A percentile compares a stretch with the other conserved stretches of the same genome.
Evolutionary conservation across 2,113 vertebrate species (phyloP).

Genomic region (Suncus etruscus): DNA sequence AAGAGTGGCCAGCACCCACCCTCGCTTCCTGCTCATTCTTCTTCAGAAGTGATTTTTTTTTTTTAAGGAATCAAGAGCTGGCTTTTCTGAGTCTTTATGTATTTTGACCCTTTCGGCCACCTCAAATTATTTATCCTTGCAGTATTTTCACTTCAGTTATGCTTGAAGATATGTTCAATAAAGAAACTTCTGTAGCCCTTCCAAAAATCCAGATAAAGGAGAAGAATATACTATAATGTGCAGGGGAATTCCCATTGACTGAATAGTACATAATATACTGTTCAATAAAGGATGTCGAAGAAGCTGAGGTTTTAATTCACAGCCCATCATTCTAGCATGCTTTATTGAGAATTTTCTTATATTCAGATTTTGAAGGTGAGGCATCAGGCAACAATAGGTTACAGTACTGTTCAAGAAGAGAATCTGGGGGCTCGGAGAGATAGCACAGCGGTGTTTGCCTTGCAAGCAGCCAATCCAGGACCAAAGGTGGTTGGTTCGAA

Average conservation of each 20-base stretch:
- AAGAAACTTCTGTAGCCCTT: constrained; percentile 51
- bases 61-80: constrained; percentile 61
- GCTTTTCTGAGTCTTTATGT: constrained; percentile 62
- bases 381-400: neutral
- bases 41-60: constrained; percentile 41
- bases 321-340: constrained; percentile 48
- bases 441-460: too few species aligned
- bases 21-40: constrained; percentile 72
- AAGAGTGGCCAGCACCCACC: constrained; percentile 63
- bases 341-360: constrained; percentile 31
- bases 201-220: constrained; percentile 2
- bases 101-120: constrained; percentile 55
- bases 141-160: constrained; percentile 61
- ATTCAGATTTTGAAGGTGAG: constrained; percentile 60
- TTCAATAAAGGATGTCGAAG: constrained; percentile 68
- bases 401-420: neutral
- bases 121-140: constrained; percentile 52
- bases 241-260: constrained; percentile 73
- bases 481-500: too few species aligned
- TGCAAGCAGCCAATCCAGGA: too few species aligned
- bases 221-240: constrained; percentile 33
- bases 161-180: constrained; percentile 31
- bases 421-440: too few species aligned
- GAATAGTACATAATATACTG: constrained; percentile 54
- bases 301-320: constrained; percentile 75